Percentiles rank a stretch among this genome's conserved stretches.
These are phyloP conservation scores for Dendropsophus ebraccatus DNA, from an alignment of 2,113 vertebrate genomes.

Conservation along the genomic window DNA sequence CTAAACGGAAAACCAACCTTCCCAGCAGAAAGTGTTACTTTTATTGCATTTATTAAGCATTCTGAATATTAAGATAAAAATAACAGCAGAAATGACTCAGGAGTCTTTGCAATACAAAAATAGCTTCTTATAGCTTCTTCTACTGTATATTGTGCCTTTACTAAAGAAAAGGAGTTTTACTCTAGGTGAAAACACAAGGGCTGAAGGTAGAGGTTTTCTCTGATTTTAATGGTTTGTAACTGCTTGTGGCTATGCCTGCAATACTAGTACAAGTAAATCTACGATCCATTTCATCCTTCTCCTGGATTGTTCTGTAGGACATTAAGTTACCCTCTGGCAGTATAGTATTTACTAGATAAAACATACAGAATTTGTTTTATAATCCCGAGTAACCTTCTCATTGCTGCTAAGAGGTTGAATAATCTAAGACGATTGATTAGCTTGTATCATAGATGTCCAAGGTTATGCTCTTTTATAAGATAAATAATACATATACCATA, in stretches of 20 bases:
- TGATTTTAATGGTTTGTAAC: slow-evolving; percentile 7
- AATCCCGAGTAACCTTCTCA: not conserved
- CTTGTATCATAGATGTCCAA: not conserved
- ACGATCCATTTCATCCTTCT: slow-evolving; percentile 9
- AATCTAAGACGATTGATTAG: not conserved
- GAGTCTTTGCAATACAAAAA: not conserved
- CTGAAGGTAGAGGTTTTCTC: not conserved
- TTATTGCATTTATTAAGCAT: slow-evolving; percentile 1
- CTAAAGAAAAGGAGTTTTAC: not conserved
- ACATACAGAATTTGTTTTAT: slow-evolving; percentile 8
- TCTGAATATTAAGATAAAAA: slow-evolving; percentile 14
- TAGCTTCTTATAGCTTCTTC: not conserved
- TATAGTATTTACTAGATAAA: not conserved
- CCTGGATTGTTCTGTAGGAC: not conserved
- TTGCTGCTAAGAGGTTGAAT: not conserved
- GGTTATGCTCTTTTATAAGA: not conserved
- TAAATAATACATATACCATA: not conserved
- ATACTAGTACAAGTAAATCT: not conserved
- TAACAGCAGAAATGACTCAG: slow-evolving; percentile 7
- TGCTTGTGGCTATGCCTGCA: slow-evolving; percentile 26
- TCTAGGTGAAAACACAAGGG: not conserved
- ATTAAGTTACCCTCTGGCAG: not conserved
- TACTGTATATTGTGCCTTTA: not conserved
- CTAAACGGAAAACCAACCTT: not conserved
- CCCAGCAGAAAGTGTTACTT: not conserved